Base-by-base conservation (phyloP, 2,888 invertebrate genomes). In the Notodonta dromedarius region DNA sequence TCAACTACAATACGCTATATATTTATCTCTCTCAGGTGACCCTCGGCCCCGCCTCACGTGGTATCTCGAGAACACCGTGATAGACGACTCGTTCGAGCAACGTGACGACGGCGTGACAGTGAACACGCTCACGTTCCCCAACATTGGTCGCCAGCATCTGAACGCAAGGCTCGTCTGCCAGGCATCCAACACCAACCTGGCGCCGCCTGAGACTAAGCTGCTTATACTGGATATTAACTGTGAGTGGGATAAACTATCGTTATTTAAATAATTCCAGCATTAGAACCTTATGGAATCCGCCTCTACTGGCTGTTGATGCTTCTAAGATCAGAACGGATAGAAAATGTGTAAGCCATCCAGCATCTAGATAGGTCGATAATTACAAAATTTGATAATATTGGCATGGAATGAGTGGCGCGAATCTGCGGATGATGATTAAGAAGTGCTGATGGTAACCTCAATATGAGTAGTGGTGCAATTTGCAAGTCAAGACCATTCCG, bases 161-260 rank as follows among this genome's bases (percentile, higher is more conserved):
- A 96, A 97, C 90, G 95, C 96, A 60, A 94, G 97, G 80, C 96
- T 98, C 80, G 95, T 97, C 80, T 98, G 98, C 90, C 97, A 97
- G 89, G 98, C 98, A 24, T 96, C 96, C 80, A 98, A 98, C 90
- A 98, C 97, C 75, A 97, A 97, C 86, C 93, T 97, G 74, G 96
- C 96, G 52, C 95, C 95, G 53, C 97, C 98, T 16, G 95, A 96
- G 80, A 95, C 96, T 67, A 96, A 96, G 84, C 94, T 96, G 64
- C 95, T 97, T 79, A 96, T 97, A 74, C 93, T 98, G 85, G 96
- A 98, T 87, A 95, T 98, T 71, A 97, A 98, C 88, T 94, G 98
- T 98, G 93, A 97, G 98, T 97, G 83, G 44, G 5, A 46, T 46
- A 5, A 11, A 24, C 24, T 24, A 24, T 24, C 24, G 24, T 24